These are phyloP conservation scores for Diabrotica balteata DNA, from an alignment of 2,888 invertebrate species.

Conservation along the genomic window DNA sequence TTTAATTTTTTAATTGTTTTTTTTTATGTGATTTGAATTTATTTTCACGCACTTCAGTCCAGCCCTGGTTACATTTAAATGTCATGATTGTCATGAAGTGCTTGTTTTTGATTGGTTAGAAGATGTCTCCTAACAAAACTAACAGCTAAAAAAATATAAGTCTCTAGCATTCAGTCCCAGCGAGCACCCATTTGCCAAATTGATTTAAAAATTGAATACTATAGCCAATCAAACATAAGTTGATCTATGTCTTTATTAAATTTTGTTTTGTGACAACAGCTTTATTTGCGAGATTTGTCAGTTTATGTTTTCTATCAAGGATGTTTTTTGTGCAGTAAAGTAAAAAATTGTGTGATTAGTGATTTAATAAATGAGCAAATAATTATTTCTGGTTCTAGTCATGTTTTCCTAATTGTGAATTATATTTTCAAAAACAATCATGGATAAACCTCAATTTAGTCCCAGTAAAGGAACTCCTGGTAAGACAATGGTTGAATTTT, in stretches of 20 bases:
- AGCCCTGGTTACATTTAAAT: too few relatives aligned
- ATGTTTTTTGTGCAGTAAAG: conserved; percentile 1
- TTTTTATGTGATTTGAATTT: too few relatives aligned
- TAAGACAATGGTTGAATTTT: conserved; percentile 6
- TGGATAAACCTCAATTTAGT: conserved; percentile 21
- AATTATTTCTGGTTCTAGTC: neutral
- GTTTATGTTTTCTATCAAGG: neutral
- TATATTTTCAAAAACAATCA: conserved; percentile 6
- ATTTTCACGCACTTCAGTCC: too few relatives aligned
- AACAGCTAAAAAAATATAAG: too few relatives aligned
- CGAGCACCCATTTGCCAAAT: too few relatives aligned
- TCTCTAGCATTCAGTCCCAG: too few relatives aligned
- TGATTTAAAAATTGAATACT: too few relatives aligned
- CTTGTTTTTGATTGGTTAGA: too few relatives aligned
- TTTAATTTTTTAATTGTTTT: too few relatives aligned
- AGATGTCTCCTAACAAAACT: too few relatives aligned
- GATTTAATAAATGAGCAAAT: conserved; percentile 1
- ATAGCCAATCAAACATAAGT: conserved; percentile 3
- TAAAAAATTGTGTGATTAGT: neutral
- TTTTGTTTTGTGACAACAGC: neutral
- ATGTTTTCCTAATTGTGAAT: conserved; percentile 15
- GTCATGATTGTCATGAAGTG: too few relatives aligned
- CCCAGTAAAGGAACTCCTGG: conserved; percentile 15
- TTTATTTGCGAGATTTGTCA: neutral
- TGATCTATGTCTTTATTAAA: neutral